Conservation (phyloP, 2,888 invertebrate species). For the Chloromyia formosa region DNA sequence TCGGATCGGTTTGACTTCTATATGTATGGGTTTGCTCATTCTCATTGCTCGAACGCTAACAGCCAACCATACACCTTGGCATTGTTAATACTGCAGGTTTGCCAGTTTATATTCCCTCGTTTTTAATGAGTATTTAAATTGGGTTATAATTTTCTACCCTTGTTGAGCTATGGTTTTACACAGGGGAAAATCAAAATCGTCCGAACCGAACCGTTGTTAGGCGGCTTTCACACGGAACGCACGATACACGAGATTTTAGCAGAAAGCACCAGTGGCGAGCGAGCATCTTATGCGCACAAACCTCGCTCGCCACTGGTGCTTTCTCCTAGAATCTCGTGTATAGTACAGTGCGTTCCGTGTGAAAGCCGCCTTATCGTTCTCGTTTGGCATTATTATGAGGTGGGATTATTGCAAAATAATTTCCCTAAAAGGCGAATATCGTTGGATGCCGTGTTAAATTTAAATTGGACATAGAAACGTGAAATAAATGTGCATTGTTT, state of each 20-base stretch:
- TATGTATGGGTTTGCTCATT: neutral
- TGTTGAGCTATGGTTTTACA: conserved; percentile 32
- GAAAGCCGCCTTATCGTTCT: no score
- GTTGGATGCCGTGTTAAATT: conserved; percentile 7
- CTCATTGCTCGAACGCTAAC: neutral
- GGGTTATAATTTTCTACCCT: conserved; percentile 48
- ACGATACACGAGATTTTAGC: no score
- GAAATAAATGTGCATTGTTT: conserved; percentile 25
- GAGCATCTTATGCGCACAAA: no score
- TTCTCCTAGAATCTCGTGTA: no score
- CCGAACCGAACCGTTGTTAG: neutral
- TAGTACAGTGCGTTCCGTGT: no score
- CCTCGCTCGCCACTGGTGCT: no score
- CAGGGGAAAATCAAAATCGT: neutral
- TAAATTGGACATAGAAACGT: conserved; percentile 31
- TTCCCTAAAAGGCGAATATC: conserved; percentile 27
- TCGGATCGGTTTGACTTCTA: neutral
- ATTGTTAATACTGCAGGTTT: conserved; percentile 39
- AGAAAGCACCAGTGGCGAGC: no score
- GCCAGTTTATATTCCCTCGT: conserved; percentile 34
- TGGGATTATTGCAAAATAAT: conserved; percentile 41
- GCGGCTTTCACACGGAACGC: no score
- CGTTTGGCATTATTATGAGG: conserved; percentile 26
- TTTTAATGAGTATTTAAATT: conserved; percentile 50
- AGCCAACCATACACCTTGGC: neutral